phyloP scores from a whole-genome alignment of 1,140 invertebrate genomes.

The Halyomorpha halys region DNA sequence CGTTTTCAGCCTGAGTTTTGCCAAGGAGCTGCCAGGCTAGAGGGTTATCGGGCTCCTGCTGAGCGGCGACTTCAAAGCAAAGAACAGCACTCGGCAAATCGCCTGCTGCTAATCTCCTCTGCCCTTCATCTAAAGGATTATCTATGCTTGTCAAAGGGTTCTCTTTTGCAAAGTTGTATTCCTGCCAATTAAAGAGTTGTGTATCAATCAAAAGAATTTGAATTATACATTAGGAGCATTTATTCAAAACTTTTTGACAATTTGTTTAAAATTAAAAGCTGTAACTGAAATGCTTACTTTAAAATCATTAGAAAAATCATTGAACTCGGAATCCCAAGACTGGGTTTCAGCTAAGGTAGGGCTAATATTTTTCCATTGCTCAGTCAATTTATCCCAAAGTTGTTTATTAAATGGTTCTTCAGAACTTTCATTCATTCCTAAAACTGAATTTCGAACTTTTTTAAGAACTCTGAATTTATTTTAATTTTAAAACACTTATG shows the following conservation, averaged over 20 bases:
- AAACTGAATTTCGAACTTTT: no score
- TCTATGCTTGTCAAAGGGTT: slow-evolving; percentile 74
- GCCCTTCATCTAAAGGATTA: slow-evolving; percentile 79
- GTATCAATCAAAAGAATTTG: no score
- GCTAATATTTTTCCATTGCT: slow-evolving; percentile 22
- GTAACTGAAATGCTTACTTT: slow-evolving; percentile 1
- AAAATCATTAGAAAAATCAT: slow-evolving; percentile 18
- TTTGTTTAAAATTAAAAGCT: background rate
- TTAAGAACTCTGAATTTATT: no score
- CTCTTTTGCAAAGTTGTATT: slow-evolving; percentile 74
- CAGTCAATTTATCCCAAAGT: slow-evolving; percentile 54
- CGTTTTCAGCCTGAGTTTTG: slow-evolving; percentile 87
- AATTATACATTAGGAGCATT: no score
- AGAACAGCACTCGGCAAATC: slow-evolving; percentile 92
- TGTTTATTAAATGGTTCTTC: slow-evolving; percentile 37
- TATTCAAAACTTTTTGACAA: background rate
- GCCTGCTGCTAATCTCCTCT: slow-evolving; percentile 66
- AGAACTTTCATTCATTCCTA: background rate
- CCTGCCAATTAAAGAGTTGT: slow-evolving; percentile 36
- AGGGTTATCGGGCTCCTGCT: slow-evolving; percentile 67
- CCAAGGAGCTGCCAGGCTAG: slow-evolving; percentile 76
- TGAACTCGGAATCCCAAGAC: slow-evolving; percentile 22
- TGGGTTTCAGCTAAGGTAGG: slow-evolving; percentile 4
- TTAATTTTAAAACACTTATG: no score
- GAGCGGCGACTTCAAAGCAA: slow-evolving; percentile 90